Base-by-base conservation (phyloP, 2,888 invertebrate species). In the Dryadula phaetusa region DNA sequence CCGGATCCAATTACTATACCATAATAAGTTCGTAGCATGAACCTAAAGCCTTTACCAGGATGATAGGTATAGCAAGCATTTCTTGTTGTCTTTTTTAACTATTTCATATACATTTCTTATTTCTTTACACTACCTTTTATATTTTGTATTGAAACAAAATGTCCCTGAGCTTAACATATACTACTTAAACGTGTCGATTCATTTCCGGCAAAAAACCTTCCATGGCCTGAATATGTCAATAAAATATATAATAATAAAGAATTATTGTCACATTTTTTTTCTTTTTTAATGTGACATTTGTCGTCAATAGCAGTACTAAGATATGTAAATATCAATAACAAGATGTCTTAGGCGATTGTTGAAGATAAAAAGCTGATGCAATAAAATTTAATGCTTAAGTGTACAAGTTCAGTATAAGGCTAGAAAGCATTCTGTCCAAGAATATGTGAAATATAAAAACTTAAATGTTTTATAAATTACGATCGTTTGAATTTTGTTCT, bases 381-480 rank as follows among this genome's bases (percentile, higher is more conserved):
- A 52, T 52, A 32, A 28, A 52, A 52, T 10, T 52, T 52, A 10
- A 32, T 52, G 16, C 5, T 16, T 25, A 49, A 28, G 49, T n/a
- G 16, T 28, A 49, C 37, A 10, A 12, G 12, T 12, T 37, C 37
- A 37, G 12, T 37, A n/a, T 49, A 49, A 49, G 49, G 28, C 49
- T 49, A 28, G 28, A 49, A 28, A 49, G 49, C 16, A 32, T 12
- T 52, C 6, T 28, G 16, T 52, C 4, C 10, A 52, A 52, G 28
- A 52, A 52, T 28, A 16, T n/a, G n/a, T 25, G n/a, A 22, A 16
- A 42, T 46, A 42, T 42, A 46, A 47, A 47, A 47, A 47, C 47
- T 14, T 47, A 25, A 42, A 25, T 37, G 37, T 12, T 37, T 37
- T 37, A 12, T 37, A 12, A 47, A 47, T 22, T 25, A 22, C 12